Conservation (phyloP, 2,888 invertebrate genomes). For the Scaptodrosophila latifasciaeformis region DNA sequence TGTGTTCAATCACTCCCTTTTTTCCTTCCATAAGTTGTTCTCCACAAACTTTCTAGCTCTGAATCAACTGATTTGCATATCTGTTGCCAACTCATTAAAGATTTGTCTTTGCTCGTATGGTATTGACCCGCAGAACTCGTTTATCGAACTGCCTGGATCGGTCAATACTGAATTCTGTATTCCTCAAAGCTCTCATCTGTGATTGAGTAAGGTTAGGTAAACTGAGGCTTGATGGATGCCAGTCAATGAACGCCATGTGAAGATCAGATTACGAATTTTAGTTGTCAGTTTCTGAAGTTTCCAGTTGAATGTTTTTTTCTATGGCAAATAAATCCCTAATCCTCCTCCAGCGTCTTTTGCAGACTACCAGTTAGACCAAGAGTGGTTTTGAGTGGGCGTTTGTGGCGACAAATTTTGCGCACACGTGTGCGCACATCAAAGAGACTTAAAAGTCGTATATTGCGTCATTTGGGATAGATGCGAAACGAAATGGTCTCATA, state of each 20-base stretch:
- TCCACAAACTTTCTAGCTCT: too few species aligned
- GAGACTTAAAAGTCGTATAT: background rate
- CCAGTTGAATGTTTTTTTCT: background rate
- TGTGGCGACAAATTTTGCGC: slow-evolving; percentile 47
- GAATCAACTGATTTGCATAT: slow-evolving; percentile 52
- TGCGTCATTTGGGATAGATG: background rate
- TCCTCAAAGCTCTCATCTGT: slow-evolving; percentile 36
- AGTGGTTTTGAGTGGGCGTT: slow-evolving; percentile 43
- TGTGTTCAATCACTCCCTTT: too few species aligned
- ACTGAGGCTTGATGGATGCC: slow-evolving; percentile 45
- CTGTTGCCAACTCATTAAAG: slow-evolving; percentile 36
- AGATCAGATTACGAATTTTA: slow-evolving; percentile 47
- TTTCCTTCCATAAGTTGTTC: too few species aligned
- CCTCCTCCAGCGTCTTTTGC: too few species aligned
- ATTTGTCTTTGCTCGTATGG: slow-evolving; percentile 26
- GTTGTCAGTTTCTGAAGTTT: too few species aligned
- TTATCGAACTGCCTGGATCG: slow-evolving; percentile 21
- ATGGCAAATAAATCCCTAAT: background rate
- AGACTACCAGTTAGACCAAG: background rate
- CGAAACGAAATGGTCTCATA: slow-evolving; percentile 15
- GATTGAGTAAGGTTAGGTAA: slow-evolving; percentile 52
- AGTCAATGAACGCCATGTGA: slow-evolving; percentile 41
- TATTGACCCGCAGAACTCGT: slow-evolving; percentile 54
- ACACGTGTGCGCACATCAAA: slow-evolving; percentile 11
- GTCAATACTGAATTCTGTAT: background rate